Evolutionary conservation across 2,797 vertebrate genomes (phyloP).

Genomic region (Hydrophis major): DNA sequence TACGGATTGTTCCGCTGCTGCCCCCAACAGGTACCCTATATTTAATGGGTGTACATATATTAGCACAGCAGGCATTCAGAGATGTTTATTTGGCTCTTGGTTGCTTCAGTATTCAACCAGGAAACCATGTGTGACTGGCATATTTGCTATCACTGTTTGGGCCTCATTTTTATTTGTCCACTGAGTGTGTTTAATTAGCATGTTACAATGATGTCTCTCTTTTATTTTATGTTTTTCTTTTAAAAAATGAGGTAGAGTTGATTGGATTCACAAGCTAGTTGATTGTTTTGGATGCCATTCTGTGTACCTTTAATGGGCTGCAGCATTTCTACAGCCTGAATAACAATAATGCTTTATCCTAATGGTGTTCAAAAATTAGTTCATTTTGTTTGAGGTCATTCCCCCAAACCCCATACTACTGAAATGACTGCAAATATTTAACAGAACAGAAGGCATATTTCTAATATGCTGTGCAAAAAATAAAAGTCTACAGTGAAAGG

Average conservation of each 20-base stretch:
- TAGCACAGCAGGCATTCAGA: background rate
- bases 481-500: background rate
- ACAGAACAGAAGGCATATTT: background rate
- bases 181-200: background rate
- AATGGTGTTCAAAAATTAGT: background rate
- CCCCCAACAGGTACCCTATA: background rate
- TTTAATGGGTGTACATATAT: background rate
- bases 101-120: background rate
- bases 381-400: background rate
- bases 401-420: background rate
- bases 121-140: background rate
- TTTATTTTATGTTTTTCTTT: background rate
- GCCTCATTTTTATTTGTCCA: background rate
- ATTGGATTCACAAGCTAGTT: background rate
- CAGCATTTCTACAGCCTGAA: background rate
- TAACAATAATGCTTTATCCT: background rate
- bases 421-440: background rate
- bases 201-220: background rate
- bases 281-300: background rate
- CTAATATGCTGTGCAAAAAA: background rate
- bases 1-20: background rate
- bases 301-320: background rate
- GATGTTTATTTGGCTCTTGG: background rate
- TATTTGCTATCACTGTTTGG: background rate
- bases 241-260: background rate